These are phyloP conservation scores for Pachypeltis micranthus DNA, from an alignment of 1,140 invertebrate species.

Conservation along the genomic window DNA sequence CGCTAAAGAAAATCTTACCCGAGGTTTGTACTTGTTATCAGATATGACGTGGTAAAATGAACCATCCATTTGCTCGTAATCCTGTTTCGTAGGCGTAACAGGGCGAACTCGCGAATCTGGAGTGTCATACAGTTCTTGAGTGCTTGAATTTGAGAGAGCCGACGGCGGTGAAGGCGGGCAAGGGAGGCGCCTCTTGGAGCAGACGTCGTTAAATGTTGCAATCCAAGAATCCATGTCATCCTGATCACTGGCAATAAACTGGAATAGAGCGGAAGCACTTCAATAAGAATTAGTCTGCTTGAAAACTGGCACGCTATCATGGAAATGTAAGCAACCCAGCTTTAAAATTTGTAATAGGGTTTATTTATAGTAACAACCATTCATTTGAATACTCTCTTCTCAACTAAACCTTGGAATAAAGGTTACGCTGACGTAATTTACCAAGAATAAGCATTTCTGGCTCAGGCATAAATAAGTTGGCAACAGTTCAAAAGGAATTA, in stretches of 20 bases:
- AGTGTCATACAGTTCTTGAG: constrained; percentile 17
- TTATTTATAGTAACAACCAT: too few species aligned
- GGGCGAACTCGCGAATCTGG: constrained; percentile 14
- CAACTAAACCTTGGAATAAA: too few species aligned
- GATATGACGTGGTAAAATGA: constrained; percentile 16
- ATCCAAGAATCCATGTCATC: constrained; percentile 22
- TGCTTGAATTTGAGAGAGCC: not conserved
- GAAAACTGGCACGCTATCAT: too few species aligned
- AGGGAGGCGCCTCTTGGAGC: constrained; percentile 7
- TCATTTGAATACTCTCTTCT: too few species aligned
- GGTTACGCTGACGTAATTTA: too few species aligned
- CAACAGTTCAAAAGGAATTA: too few species aligned
- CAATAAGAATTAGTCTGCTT: constrained; percentile 1
- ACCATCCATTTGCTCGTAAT: constrained; percentile 17
- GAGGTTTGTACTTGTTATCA: not conserved
- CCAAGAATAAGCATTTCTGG: too few species aligned
- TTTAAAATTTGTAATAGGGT: too few species aligned
- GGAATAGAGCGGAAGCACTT: too few species aligned
- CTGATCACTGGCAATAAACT: constrained; percentile 21
- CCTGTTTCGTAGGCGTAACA: constrained; percentile 11
- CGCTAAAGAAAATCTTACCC: not conserved
- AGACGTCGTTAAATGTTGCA: constrained; percentile 13
- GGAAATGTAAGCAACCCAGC: too few species aligned
- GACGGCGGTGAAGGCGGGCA: not conserved
- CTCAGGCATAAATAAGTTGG: too few species aligned